Conservation (phyloP, 2,888 invertebrate genomes). For the Hydriomena furcata region DNA sequence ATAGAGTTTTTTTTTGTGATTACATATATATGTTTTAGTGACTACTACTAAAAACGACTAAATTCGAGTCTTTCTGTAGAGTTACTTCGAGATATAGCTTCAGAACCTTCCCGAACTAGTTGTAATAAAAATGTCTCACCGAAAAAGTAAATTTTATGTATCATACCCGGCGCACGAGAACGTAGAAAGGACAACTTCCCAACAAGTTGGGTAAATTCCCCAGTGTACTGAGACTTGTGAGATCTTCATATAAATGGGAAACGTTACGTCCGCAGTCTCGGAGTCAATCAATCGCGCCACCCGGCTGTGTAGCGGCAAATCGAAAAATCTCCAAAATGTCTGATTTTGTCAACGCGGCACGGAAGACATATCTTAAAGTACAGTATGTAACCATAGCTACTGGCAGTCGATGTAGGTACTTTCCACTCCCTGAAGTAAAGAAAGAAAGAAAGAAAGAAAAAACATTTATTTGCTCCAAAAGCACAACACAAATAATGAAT, state of each 20-base stretch:
- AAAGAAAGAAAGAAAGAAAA: too few relatives aligned
- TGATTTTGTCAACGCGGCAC: slow-evolving; percentile 40
- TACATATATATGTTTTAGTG: too few relatives aligned
- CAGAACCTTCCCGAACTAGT: slow-evolving; percentile 16
- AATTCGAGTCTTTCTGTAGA: too few relatives aligned
- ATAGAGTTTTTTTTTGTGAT: too few relatives aligned
- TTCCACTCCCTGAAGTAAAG: too few relatives aligned
- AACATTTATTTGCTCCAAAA: too few relatives aligned
- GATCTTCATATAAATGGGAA: slow-evolving; percentile 73
- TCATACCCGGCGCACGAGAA: slow-evolving; percentile 29
- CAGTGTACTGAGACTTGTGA: slow-evolving; percentile 51
- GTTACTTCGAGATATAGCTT: too few relatives aligned
- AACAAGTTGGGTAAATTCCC: slow-evolving; percentile 42
- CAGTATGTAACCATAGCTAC: too few relatives aligned
- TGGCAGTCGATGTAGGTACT: neutral
- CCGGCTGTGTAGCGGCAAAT: slow-evolving; percentile 72
- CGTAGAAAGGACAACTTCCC: slow-evolving; percentile 29
- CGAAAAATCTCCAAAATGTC: slow-evolving; percentile 68
- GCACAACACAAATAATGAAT: too few relatives aligned
- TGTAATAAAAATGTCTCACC: slow-evolving; percentile 27
- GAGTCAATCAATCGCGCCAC: slow-evolving; percentile 68
- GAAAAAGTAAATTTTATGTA: slow-evolving; percentile 35
- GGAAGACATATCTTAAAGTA: slow-evolving; percentile 5
- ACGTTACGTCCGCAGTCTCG: slow-evolving; percentile 59
- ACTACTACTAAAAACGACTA: too few relatives aligned